Evolutionary conservation across 64 coral and sea anemone species (phyloP).

Genomic region (Dendronephthya gigantea): DNA sequence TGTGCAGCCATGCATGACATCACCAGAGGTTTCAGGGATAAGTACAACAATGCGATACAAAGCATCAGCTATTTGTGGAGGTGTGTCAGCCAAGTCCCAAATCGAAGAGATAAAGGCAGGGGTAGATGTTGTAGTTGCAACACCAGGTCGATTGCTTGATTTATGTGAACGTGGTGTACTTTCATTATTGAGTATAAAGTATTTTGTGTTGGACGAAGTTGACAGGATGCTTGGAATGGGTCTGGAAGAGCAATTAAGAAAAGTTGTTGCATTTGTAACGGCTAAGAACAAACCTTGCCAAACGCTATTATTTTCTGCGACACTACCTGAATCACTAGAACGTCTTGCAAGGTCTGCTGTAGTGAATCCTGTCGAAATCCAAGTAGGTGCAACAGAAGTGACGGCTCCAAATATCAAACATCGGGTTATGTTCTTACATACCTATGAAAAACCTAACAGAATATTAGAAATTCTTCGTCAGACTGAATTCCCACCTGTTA

Average conservation of each 20-base stretch:
- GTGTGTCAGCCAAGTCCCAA: slow-evolving; percentile 63
- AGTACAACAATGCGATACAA: slow-evolving; percentile 32
- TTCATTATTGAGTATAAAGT: slow-evolving; percentile 42
- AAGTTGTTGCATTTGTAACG: slow-evolving; percentile 80
- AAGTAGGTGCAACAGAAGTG: slow-evolving; percentile 69
- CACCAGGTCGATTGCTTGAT: slow-evolving; percentile 77
- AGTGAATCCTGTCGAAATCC: slow-evolving; percentile 76
- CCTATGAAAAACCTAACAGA: slow-evolving; percentile 77
- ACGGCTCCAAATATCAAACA: slow-evolving; percentile 74
- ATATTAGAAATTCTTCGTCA: slow-evolving; percentile 58
- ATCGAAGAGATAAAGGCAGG: slow-evolving; percentile 47
- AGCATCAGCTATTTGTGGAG: slow-evolving; percentile 74
- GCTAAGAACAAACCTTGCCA: slow-evolving; percentile 62
- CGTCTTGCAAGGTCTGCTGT: slow-evolving; percentile 88
- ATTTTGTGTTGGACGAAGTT: slow-evolving; percentile 93
- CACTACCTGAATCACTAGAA: slow-evolving; percentile 88
- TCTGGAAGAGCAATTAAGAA: slow-evolving; percentile 86
- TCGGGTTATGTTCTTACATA: slow-evolving; percentile 66
- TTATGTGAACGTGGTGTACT: slow-evolving; percentile 71
- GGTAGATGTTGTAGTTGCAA: slow-evolving; percentile 78
- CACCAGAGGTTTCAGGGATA: background rate
- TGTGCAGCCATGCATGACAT: background rate
- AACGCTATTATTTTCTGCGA: slow-evolving; percentile 81
- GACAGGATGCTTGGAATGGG: slow-evolving; percentile 98
- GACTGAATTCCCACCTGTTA: slow-evolving; percentile 75